Conservation (phyloP, 2,113 vertebrate species). For the Pelecanus crispus region DNA sequence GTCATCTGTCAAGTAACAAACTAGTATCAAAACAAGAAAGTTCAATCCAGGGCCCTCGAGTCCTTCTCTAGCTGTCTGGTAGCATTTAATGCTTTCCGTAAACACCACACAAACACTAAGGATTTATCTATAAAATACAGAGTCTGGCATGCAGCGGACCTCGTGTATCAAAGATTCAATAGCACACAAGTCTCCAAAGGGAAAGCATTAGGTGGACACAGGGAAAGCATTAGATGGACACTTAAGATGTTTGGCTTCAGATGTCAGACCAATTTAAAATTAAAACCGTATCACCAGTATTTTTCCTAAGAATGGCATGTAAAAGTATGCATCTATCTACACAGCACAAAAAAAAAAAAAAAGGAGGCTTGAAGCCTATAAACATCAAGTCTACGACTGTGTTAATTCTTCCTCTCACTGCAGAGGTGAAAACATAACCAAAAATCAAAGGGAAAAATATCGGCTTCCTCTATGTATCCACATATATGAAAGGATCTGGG, state of each 20-base stretch:
- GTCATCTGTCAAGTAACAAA: background rate
- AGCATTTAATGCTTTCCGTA: background rate
- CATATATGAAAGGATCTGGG: background rate
- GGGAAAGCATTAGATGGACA: background rate
- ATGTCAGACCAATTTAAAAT: background rate
- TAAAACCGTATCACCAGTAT: background rate
- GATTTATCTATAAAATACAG: background rate
- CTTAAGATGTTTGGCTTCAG: background rate
- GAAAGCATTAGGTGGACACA: background rate
- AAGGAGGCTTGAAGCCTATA: background rate
- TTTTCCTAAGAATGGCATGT: background rate
- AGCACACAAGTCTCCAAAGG: background rate
- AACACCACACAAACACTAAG: background rate
- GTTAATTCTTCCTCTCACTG: background rate
- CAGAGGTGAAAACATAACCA: background rate
- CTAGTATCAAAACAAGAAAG: background rate
- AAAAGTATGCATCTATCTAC: background rate
- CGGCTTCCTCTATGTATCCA: background rate
- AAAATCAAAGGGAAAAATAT: background rate
- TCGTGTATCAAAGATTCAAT: background rate
- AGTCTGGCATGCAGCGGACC: background rate
- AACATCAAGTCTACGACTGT: background rate
- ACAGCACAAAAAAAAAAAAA: background rate
- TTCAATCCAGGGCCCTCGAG: background rate
- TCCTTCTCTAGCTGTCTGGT: background rate